Base-by-base conservation (phyloP, 2,797 vertebrate genomes). In the Parotocinclus haroldoi region DNA sequence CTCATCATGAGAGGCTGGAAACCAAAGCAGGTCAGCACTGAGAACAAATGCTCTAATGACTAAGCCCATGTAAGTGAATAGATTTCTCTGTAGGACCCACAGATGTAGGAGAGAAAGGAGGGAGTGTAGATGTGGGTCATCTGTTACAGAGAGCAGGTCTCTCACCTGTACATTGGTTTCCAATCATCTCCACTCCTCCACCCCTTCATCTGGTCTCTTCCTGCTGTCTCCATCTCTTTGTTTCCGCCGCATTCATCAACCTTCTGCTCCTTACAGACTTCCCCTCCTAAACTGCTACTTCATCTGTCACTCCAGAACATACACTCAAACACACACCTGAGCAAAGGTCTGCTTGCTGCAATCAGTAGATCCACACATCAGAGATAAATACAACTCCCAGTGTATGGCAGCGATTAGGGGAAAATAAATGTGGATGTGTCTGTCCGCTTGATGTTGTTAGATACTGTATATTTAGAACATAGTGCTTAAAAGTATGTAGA, bases 111-210 rank as follows among this genome's bases (percentile, higher is more conserved):
- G 42, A 58, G 42, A 58, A 16, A 11, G 13, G 46, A 46, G 48
- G 16, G 42, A 0, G 54, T 16, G 49, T n/a, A 19, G 39, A 11
- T 54, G 61, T 70, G 60, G 71, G 74, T 76, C 69, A 74, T 72
- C 58, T 71, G 66, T 68, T 40, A 48, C 49, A 42, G 16, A 54
- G 61, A 77, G 61, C 69, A 76, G 72, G 75, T 75, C 75, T 46
- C 52, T 72, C 69, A 73, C 58, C 54, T 48, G 52, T 72, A 67
- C 59, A 50, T 38, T 48, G 54, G 36, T 48, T 50, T 72, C 53
- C 38, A 37, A 51, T 61, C 52, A 51, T 61, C 42, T 68, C 48
- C 58, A 38, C 37, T 63, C 51, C 69, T 72, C 66, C 60, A 63
- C 51, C 60, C 16, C 27, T 61, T 61, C 66, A 64, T 67, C 59